Base-by-base conservation (phyloP, 2,113 vertebrate species). In the Aramus guarauna region DNA sequence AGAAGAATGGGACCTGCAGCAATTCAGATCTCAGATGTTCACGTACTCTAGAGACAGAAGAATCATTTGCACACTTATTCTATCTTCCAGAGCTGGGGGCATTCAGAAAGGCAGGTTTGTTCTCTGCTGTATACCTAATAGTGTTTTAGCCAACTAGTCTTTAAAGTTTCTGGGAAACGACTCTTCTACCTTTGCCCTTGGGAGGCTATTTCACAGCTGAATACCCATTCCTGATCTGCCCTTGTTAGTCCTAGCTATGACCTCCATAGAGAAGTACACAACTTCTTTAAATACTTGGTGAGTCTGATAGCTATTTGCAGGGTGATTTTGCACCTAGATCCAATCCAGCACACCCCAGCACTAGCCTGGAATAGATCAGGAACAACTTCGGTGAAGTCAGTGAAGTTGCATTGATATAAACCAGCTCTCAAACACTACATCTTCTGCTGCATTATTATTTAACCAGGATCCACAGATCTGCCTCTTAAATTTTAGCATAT, bases 181-280 rank as follows among this genome's bases (percentile, higher is more conserved):
- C n/a, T 95, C 77, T 78, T 94, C 92, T 92, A 68, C 64, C 73
- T 97, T 96, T 92, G 92, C 83, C 86, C 91, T 94, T 94, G 91
- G 91, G 71, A 96, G 53, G 77, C 91, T 95, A 95, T 97, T 97
- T 97, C 94, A 97, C 91, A 97, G 91, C 43, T 91, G 86, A 96
- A 92, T 91, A 97, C 90, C 62, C 80, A 69, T 89, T 94, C 86
- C 68, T 62, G 89, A 72, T 89, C 58, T 87, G 76, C 62, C 66
- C 60, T 96, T 92, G 48, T 53, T 58, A 94, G 80, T 92, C 88
- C 92, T 94, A 90, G 39, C 41, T 91, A 36, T 85, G 89, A 96
- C 91, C 74, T 94, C 83, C 62, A 72, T 1, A 67, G 68, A 77
- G 60, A 56, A 92, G 34, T 39, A 58, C 36, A 71, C 64, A 81